Percentiles rank a stretch among this genome's conserved stretches.
Evolutionary conservation across 2,888 invertebrate species (phyloP).

Genomic region (Lasioglossum villosulum): DNA sequence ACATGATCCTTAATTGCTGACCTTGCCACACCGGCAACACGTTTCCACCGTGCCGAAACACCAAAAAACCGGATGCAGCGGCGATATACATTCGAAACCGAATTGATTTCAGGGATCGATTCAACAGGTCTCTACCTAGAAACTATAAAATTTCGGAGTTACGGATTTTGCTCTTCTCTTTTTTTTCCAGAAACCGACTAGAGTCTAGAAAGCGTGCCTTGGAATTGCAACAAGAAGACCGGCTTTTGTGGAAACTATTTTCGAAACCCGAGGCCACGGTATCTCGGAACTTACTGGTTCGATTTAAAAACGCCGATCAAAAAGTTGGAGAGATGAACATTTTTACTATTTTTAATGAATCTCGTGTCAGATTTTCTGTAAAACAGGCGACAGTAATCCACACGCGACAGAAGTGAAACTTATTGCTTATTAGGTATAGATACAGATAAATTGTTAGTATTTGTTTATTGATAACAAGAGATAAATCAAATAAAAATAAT

Average conservation of each 20-base stretch:
- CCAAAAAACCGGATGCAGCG: background rate
- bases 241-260: background rate
- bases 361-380: too few relatives aligned
- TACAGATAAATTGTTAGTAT: too few relatives aligned
- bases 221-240: background rate
- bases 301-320: background rate
- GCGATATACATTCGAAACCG: background rate
- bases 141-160: background rate
- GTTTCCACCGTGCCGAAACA: background rate
- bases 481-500: too few relatives aligned
- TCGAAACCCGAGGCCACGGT: background rate
- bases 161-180: background rate
- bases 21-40: constrained; percentile 1
- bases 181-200: background rate
- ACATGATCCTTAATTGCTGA: constrained; percentile 24
- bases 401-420: too few relatives aligned
- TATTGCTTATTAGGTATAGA: too few relatives aligned
- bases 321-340: too few relatives aligned
- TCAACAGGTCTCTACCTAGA: background rate
- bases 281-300: background rate
- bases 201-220: background rate
- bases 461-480: too few relatives aligned
- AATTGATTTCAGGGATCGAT: background rate
- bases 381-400: too few relatives aligned
- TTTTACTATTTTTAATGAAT: too few relatives aligned